A percentile compares a stretch with the other conserved stretches of the same genome.
Conservation (phyloP, 2,888 invertebrate genomes). For the Acrobasis consociella region DNA sequence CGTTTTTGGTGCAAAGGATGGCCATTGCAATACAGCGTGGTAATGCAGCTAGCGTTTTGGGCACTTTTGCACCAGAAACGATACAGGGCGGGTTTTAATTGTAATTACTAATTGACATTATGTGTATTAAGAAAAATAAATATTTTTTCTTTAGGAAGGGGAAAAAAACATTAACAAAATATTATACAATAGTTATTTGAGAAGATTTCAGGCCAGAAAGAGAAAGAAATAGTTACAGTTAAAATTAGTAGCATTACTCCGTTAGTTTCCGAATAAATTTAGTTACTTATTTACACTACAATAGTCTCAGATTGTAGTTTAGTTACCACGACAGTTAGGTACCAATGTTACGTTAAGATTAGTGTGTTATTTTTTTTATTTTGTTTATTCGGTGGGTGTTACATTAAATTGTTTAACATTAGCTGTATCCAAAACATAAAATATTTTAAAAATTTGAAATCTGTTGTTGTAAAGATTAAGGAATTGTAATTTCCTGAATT, state of each 20-base stretch:
- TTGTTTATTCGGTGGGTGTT: neutral
- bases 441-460: no score
- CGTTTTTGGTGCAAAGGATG: no score
- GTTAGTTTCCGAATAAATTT: constrained; percentile 16
- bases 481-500: no score
- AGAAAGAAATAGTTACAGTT: constrained; percentile 18
- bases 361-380: constrained; percentile 40
- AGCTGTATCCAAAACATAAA: neutral
- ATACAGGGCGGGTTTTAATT: no score
- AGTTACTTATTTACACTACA: constrained; percentile 14
- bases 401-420: constrained; percentile 4
- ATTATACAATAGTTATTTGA: neutral
- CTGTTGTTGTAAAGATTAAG: no score
- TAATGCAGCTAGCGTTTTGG: no score
- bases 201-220: neutral
- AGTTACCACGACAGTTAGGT: constrained; percentile 22
- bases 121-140: no score
- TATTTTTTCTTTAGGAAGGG: no score
- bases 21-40: no score
- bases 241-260: constrained; percentile 26
- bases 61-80: no score
- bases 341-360: constrained; percentile 42
- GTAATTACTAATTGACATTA: no score
- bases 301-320: constrained; percentile 12
- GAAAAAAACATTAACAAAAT: no score